Evolutionary conservation across 2,113 vertebrate genomes (phyloP), one percentile per base, ranked within the genome.

Genomic region (Gallinago paraguaiae): DNA sequence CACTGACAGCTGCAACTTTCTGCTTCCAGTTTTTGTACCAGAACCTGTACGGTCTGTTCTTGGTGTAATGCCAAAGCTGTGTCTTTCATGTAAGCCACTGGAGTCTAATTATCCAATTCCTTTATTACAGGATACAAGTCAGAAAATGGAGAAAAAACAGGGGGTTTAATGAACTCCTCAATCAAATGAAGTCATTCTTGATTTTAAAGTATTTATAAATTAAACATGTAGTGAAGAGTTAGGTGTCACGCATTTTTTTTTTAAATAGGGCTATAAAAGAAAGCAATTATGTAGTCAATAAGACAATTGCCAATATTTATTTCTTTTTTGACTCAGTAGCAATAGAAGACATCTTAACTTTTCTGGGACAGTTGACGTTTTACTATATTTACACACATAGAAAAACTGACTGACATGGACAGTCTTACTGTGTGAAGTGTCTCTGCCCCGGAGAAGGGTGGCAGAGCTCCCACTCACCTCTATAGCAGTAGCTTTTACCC

Each of bases 201-300:
- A 54, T 83, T 88, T 95, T 56, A 94, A 94, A 96, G 81, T 90
- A 88, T 93, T 94, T 95, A 64, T 88, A 94, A 93, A 93, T 68
- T 18, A 80, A 81, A 76, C 65, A 68, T 82, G 75, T 77, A 69
- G 33, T 37, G 43, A 90, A 88, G 75, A 90, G 79, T 85, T 95
- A 82, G n/a, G 19, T 65, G 65, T 65, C 84, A 86, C 59, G 7
- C 10, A 57, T 0, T 87, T 86, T 53, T 72, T 69, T 82, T 53
- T 28, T 28, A 53, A 61, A 61, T 71, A 83, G 50, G 59, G n/a
- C 8, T 51, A 72, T 82, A 63, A 48, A 80, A 94, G 19, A 82
- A 94, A 90, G 30, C 53, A 56, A 35, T 86, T 87, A 28, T 41
- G 22, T 54, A 37, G 46, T 88, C 93, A 81, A 76, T 81, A 31